phyloP scores from a whole-genome alignment of 2,113 vertebrate species.

The Lota lota region DNA sequence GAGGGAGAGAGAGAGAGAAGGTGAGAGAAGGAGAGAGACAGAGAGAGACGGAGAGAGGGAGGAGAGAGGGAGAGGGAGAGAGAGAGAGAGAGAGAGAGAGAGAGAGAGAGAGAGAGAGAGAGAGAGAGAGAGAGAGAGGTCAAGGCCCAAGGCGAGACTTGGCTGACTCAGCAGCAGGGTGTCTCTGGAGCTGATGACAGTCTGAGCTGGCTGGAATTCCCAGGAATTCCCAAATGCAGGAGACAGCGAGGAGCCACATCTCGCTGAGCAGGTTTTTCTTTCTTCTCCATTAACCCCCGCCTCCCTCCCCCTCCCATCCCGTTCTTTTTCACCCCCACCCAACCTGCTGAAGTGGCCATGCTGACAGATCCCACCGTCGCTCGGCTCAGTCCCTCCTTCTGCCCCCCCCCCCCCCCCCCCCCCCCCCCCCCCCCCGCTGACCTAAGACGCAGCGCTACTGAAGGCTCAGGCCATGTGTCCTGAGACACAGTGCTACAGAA shows the following conservation, averaged over 20 bases:
- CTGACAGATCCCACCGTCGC: constrained; percentile 55
- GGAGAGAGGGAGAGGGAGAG: neutral
- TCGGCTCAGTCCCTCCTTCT: constrained; percentile 7
- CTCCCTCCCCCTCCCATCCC: neutral
- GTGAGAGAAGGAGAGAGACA: no score
- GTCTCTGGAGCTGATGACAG: constrained; percentile 62
- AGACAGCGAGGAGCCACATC: constrained; percentile 59
- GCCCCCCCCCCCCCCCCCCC: constrained; percentile 21
- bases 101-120: constrained; percentile 2
- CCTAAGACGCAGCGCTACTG: no score
- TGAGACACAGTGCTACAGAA: no score
- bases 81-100: neutral
- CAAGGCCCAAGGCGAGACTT: constrained; percentile 7
- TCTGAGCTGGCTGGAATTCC: constrained; percentile 57
- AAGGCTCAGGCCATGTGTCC: no score
- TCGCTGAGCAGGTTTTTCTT: constrained; percentile 51
- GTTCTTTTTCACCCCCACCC: neutral
- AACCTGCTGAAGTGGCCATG: constrained; percentile 10
- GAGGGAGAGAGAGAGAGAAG: no score
- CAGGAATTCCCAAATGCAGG: constrained; percentile 46
- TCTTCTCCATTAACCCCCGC: neutral
- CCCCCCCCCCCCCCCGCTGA: neutral
- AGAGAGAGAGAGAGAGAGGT: no score
- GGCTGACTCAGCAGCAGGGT: constrained; percentile 20
- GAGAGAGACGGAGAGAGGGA: neutral